Evolutionary conservation across 92 coral and sea anemone species (phyloP).

Genomic region (Heliopora coerulea): DNA sequence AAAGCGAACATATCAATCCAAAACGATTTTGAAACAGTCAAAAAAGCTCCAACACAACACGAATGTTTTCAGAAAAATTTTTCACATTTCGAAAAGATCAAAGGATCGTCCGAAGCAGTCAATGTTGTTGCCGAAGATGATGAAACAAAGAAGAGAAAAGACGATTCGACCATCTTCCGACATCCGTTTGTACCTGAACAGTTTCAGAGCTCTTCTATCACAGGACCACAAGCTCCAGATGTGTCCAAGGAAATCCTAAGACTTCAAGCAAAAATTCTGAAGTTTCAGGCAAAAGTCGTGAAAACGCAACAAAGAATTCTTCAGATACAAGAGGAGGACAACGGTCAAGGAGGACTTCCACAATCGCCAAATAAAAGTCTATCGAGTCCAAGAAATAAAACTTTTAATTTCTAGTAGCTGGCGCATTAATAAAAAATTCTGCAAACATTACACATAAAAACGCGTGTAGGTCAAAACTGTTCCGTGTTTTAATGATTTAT

Average conservation of each 20-base stretch:
- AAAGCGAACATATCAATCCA: neutral
- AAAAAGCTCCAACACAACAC: neutral
- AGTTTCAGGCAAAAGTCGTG: slow-evolving; percentile 96
- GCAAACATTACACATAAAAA: too few relatives aligned
- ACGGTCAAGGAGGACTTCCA: neutral
- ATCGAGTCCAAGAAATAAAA: too few relatives aligned
- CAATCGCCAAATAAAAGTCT: too few relatives aligned
- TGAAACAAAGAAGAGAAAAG: neutral
- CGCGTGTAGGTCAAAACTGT: too few relatives aligned
- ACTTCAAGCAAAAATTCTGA: slow-evolving; percentile 88
- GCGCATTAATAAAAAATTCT: too few relatives aligned
- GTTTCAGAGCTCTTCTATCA: slow-evolving; percentile 40
- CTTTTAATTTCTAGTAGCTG: too few relatives aligned
- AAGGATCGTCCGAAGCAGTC: neutral
- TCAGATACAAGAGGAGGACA: slow-evolving; percentile 66
- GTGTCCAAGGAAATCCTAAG: slow-evolving; percentile 76
- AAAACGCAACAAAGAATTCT: slow-evolving; percentile 89
- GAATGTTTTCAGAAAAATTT: neutral
- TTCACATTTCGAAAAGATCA: neutral
- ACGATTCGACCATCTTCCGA: slow-evolving; percentile 33
- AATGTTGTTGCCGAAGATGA: neutral
- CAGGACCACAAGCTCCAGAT: slow-evolving; percentile 57
- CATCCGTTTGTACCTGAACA: slow-evolving; percentile 74
- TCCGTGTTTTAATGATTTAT: too few relatives aligned
- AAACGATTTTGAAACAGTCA: too few relatives aligned